Base-by-base conservation (phyloP, 2,113 vertebrate genomes). In the Phaethornis superciliosus region DNA sequence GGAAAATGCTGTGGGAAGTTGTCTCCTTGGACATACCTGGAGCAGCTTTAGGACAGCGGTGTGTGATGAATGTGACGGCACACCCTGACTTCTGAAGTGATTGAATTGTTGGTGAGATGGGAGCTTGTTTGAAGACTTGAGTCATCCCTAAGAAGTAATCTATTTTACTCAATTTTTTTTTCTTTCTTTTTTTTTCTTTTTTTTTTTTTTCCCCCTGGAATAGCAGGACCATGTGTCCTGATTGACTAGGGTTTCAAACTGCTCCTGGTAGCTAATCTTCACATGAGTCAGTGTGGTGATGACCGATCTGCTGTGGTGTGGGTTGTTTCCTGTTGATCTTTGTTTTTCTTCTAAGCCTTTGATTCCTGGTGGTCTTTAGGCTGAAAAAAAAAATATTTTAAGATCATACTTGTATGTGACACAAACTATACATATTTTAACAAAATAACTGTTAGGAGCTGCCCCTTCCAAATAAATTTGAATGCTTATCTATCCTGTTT, bases 331-430 rank as follows among this genome's bases (percentile, higher is more conserved):
- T 72, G 40, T 80, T 89, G 74, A 27, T 60, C 55, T 55, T 84
- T 88, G 55, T 60, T 85, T 40, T 81, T 71, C 30, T 67, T 51
- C 59, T 51, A 62, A 88, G 59, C 51, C 33, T 91, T 91, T 85
- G 37, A 33, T 52, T 81, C 59, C 68, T 0, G 6, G 28, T 65
- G 23, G 16, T 90, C 55, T 77, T 74, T 67, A 88, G 47, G 64
- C 28, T 74, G 82, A 63, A 54, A 81, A 62, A 91, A 81, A 62
- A 91, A 90, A 56, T 27, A n/a, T 40, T 30, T 64, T 56, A 77
- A 64, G 63, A 23, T 15, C 30, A 24, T 18, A 7, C 7, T 59
- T 56, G 3, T 0, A 55, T 54, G 15, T 51, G n/a, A 42, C 0
- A 1, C 24, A 42, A 91, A 56, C 59, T 5, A 10, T 22, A 12